Base-by-base conservation (phyloP, 2,888 invertebrate genomes). In the Pristionchus entomophagus region DNA sequence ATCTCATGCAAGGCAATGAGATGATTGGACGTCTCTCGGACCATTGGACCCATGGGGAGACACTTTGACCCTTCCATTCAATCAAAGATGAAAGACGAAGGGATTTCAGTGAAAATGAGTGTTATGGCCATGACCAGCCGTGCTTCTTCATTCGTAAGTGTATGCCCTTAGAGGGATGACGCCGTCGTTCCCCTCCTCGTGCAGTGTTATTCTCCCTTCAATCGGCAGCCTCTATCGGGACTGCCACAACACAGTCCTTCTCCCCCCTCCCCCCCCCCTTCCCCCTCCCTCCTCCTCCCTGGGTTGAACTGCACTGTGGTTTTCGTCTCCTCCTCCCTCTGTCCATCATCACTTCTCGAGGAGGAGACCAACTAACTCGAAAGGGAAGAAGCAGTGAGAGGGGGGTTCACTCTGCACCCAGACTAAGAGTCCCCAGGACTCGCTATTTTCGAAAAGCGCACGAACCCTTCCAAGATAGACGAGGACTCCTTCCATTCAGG, bases 121-220 rank as follows among this genome's bases (percentile, higher is more conserved):
- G 73, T 38, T n/a, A 41, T 45, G 41, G 12, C n/a, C 56, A 5
- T 56, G 19, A 56, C 5, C 56, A 17, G n/a, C 73, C 5, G 45
- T 45, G 2, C 35, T 19, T 69, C 69, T 38, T 35, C 38, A 73
- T n/a, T n/a, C n/a, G n/a, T n/a, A n/a, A n/a, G n/a, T n/a, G n/a
- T n/a, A n/a, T n/a, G n/a, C n/a, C n/a, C n/a, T n/a, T n/a, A n/a
- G n/a, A n/a, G n/a, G n/a, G n/a, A 41, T 73, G 73, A 73, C 73
- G 73, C 45, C n/a, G n/a, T n/a, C n/a, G n/a, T n/a, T n/a, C 26
- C 53, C 53, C 53, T 69, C 38, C 19, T 19, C n/a, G 73, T 73
- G 45, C 73, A 73, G 73, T 73, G 73, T 73, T 73, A 73, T 73
- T 73, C 73, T 73, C 73, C n/a, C n/a, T n/a, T 45, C 73, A 73